phyloP scores from a whole-genome alignment of 2,113 vertebrate genomes.

The Greenwoodochromis staneri region DNA sequence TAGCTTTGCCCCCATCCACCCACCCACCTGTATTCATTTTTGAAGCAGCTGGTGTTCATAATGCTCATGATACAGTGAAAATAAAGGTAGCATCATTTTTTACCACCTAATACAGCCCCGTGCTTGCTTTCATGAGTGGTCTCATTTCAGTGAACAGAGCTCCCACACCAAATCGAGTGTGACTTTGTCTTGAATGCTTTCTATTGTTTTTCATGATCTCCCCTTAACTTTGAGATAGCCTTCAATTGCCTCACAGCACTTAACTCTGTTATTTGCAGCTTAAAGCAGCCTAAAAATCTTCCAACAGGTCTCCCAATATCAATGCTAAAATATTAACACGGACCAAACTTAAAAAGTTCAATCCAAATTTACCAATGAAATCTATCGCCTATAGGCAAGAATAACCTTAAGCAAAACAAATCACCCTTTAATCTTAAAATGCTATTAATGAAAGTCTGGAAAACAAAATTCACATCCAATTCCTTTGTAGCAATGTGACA shows the following conservation, averaged over 20 bases:
- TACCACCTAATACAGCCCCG: constrained; percentile 8
- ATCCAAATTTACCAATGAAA: background rate
- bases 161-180: constrained; percentile 11
- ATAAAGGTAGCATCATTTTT: constrained; percentile 19
- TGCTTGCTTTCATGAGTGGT: constrained; percentile 11
- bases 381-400: background rate
- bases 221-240: background rate
- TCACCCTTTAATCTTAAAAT: background rate
- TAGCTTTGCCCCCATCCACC: background rate
- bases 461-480: background rate
- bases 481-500: background rate
- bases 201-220: constrained; percentile 12
- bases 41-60: background rate
- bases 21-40: background rate
- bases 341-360: background rate
- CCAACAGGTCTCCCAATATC: background rate
- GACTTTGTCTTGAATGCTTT: constrained; percentile 5
- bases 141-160: constrained; percentile 8
- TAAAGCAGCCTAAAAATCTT: background rate
- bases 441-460: background rate
- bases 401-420: background rate
- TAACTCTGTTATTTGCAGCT: background rate
- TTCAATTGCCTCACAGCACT: background rate
- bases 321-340: background rate
- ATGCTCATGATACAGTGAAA: background rate